Conservation (phyloP, 2,888 invertebrate genomes). For the Lysandra coridon region DNA sequence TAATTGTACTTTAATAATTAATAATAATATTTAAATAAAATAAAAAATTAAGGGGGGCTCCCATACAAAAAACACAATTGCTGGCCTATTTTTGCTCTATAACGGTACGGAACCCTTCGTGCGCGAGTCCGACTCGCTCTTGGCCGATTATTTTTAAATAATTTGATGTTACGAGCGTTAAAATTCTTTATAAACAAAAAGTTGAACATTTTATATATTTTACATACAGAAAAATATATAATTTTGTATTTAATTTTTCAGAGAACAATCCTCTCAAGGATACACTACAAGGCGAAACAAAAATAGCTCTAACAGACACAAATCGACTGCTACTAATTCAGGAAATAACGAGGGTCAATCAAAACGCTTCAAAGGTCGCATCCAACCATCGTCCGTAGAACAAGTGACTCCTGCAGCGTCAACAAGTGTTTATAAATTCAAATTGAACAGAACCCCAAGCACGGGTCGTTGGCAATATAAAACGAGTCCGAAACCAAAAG, state of each 20-base stretch:
- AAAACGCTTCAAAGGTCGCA: slow-evolving; percentile 85
- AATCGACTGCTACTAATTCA: slow-evolving; percentile 66
- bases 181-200: too few species aligned
- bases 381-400: slow-evolving; percentile 80
- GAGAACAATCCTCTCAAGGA: slow-evolving; percentile 77
- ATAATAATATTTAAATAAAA: too few species aligned
- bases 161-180: too few species aligned
- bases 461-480: slow-evolving; percentile 95
- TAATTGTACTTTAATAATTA: too few species aligned
- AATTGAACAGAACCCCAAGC: slow-evolving; percentile 89
- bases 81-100: too few species aligned
- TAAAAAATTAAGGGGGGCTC: too few species aligned
- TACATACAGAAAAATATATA: not conserved
- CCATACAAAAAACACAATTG: too few species aligned
- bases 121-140: too few species aligned
- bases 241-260: slow-evolving; percentile 60
- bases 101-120: too few species aligned
- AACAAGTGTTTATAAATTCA: slow-evolving; percentile 88
- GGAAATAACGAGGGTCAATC: slow-evolving; percentile 67
- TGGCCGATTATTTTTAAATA: too few species aligned
- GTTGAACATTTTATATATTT: not conserved
- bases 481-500: slow-evolving; percentile 92
- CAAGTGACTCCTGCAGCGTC: slow-evolving; percentile 71
- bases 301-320: slow-evolving; percentile 65
- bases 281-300: slow-evolving; percentile 78